These are phyloP conservation scores for Aspidiotus destructor DNA, from an alignment of 2,888 invertebrate genomes.

Conservation along the genomic window DNA sequence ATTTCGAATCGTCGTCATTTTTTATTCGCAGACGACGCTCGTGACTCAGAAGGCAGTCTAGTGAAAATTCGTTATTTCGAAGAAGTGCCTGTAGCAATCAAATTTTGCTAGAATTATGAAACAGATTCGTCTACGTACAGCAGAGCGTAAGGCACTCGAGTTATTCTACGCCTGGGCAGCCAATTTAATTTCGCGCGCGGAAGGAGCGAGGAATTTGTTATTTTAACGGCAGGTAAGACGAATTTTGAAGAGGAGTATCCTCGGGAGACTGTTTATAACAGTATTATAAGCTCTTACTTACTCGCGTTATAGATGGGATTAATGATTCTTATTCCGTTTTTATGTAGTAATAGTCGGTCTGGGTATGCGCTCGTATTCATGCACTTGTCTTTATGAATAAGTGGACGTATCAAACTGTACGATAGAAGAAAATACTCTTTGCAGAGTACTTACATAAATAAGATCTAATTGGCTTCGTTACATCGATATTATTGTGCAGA, in stretches of 20 bases:
- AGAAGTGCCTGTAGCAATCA: conserved; percentile 1
- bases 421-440: too few species aligned
- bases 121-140: conserved; percentile 15
- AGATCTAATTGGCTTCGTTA: too few species aligned
- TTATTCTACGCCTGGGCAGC: conserved; percentile 27
- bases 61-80: conserved; percentile 13
- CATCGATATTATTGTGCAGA: too few species aligned
- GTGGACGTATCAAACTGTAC: too few species aligned
- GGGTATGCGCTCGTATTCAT: background rate
- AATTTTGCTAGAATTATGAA: conserved; percentile 19
- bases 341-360: background rate
- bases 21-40: too few species aligned
- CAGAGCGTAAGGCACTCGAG: conserved; percentile 12
- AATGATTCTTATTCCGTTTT: conserved; percentile 12
- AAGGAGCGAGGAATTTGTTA: background rate
- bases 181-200: conserved; percentile 28
- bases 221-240: conserved; percentile 12
- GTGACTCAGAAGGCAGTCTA: background rate
- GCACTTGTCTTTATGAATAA: too few species aligned
- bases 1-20: too few species aligned
- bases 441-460: too few species aligned
- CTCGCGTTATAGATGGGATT: conserved; percentile 6
- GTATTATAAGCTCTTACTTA: conserved; percentile 14
- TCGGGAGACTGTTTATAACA: conserved; percentile 27
- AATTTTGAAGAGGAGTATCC: conserved; percentile 24